Percentiles rank a stretch among this genome's conserved stretches.
These are phyloP conservation scores for Acrossocheilus wenchowensis DNA, from an alignment of 2,797 vertebrate genomes.

Conservation along the genomic window DNA sequence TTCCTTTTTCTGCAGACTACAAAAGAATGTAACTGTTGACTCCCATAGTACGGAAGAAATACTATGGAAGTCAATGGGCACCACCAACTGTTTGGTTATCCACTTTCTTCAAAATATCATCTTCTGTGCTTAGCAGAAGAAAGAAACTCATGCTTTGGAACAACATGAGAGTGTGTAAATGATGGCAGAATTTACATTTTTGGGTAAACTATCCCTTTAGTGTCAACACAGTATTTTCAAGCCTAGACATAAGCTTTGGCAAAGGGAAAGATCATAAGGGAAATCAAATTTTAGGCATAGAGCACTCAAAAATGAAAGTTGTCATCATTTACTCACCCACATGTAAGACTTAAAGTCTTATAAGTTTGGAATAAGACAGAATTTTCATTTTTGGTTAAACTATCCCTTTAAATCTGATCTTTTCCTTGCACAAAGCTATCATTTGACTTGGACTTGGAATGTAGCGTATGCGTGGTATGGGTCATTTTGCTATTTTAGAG, in stretches of 20 bases:
- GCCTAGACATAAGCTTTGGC: background rate
- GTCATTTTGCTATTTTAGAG: background rate
- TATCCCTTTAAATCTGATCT: background rate
- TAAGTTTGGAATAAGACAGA: background rate
- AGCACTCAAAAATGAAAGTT: background rate
- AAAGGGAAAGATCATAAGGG: background rate
- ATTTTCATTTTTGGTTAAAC: background rate
- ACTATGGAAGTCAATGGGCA: background rate
- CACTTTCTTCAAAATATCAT: background rate
- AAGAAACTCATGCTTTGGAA: background rate
- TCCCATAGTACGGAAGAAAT: background rate
- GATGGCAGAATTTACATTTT: background rate
- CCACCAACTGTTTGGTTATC: background rate
- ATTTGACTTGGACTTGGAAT: background rate
- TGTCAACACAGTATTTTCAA: background rate
- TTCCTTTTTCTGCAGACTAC: background rate
- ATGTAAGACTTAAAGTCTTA: background rate
- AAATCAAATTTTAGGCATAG: background rate
- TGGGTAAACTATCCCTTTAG: background rate
- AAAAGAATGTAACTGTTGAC: background rate
- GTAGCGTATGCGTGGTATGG: background rate
- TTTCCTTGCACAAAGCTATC: background rate
- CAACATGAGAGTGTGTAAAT: background rate
- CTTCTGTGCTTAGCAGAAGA: background rate
- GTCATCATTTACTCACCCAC: background rate